phyloP scores from a whole-genome alignment of 2,797 vertebrate genomes.

The Zalophus californianus region DNA sequence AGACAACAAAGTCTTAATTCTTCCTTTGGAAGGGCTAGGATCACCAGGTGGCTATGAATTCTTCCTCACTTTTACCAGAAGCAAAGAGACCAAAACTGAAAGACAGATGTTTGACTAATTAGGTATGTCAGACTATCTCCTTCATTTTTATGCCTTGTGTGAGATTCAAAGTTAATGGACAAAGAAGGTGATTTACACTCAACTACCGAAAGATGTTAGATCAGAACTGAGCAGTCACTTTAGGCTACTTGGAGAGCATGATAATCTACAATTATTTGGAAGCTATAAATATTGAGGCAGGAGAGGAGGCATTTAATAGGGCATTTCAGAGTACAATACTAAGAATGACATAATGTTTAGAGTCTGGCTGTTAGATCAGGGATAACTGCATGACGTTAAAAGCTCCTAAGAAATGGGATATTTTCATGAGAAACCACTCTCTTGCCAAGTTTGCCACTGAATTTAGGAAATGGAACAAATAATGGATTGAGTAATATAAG shows the following conservation, averaged over 20 bases:
- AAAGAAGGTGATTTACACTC: background rate
- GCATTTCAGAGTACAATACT: background rate
- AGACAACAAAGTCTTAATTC: background rate
- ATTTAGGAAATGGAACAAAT: background rate
- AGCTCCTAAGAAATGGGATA: background rate
- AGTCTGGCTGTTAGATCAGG: background rate
- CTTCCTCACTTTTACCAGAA: background rate
- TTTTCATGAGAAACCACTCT: background rate
- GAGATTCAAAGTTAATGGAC: conserved; percentile 23
- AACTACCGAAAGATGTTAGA: background rate
- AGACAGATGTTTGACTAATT: background rate
- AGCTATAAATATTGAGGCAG: conserved; percentile 9
- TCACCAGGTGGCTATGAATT: background rate
- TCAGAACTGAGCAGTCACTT: background rate
- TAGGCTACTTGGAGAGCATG: background rate
- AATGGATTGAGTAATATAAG: background rate
- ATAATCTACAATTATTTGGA: background rate
- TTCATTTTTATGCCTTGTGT: background rate
- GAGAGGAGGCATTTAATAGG: background rate
- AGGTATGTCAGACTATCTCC: background rate
- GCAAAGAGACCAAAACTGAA: background rate
- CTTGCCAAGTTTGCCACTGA: background rate
- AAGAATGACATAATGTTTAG: conserved; percentile 2
- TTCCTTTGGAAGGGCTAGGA: background rate
- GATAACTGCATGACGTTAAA: background rate